Evolutionary conservation across 2,888 invertebrate genomes (phyloP), one percentile per base, ranked within the genome.

Genomic region (Anodontia alba): DNA sequence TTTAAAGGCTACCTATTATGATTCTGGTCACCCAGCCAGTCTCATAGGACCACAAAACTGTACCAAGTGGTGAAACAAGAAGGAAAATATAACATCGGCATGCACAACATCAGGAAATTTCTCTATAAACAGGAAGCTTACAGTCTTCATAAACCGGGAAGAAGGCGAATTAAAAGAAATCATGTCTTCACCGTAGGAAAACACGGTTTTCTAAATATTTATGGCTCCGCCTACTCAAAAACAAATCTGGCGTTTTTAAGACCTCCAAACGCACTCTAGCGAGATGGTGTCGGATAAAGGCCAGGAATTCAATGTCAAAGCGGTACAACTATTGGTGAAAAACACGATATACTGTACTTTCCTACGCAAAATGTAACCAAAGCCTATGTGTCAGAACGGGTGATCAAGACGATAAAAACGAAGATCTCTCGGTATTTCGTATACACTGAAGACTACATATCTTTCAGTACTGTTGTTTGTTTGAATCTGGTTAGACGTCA

Each of bases 21-120:
- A 83, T 70, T 78, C 80, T 0, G 15, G 29, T 10, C 83, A 86
- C 49, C 76, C 76, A 1, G 86, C 57, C 0, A 80, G 82, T 12
- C 83, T 84, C 69, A 33, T 73, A 0, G 84, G 83, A 54, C 84
- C 84, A 29, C 79, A 87, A 15, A 87, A 70, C 23, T 83, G 15
- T 83, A 78, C 31, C 70, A 79, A 76, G 79, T 67, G 54, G 83
- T 83, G 8, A 71, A 76, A 33, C 69, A 42, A 42, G 85, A 81
- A 33, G 80, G 81, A n/a, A 83, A 81, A 87, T 87, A 67, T 72
- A 42, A 76, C 15, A 80, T 85, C 31, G 81, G 85, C n/a, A 87
- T 84, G 83, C 76, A 83, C 46, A 81, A 62, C 69, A 83, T 83
- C 17, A 42, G 80, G 15, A 83, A 87, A 71, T 84, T 83, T 57